These are phyloP conservation scores for Eupithecia tripunctaria DNA, from an alignment of 2,888 invertebrate genomes.

Conservation along the genomic window DNA sequence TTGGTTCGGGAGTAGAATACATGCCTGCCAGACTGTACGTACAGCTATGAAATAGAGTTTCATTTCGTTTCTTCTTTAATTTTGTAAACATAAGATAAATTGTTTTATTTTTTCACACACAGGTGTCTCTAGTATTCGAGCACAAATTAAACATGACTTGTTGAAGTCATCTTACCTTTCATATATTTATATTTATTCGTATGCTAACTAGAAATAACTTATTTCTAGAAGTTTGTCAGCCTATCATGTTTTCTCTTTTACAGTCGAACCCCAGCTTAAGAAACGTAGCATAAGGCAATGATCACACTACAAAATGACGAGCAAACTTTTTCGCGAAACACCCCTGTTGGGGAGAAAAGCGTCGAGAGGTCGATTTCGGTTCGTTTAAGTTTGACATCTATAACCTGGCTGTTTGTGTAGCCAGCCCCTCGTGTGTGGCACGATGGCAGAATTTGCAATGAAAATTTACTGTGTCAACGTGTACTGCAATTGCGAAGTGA, in stretches of 20 bases:
- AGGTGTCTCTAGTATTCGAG: not conserved
- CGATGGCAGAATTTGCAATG: slow-evolving; percentile 81
- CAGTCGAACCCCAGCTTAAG: slow-evolving; percentile 1
- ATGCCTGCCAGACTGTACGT: slow-evolving; percentile 32
- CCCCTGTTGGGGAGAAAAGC: slow-evolving; percentile 37
- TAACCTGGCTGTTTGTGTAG: slow-evolving; percentile 78
- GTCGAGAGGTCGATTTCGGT: slow-evolving; percentile 75
- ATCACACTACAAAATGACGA: slow-evolving; percentile 36
- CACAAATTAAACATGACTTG: not conserved
- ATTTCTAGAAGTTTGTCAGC: not conserved
- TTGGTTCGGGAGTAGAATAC: slow-evolving; percentile 54
- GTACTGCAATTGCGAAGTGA: slow-evolving; percentile 73
- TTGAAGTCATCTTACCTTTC: not conserved
- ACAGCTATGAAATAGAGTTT: slow-evolving; percentile 10
- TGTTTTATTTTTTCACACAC: not conserved
- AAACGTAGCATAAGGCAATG: slow-evolving; percentile 27
- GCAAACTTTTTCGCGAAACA: slow-evolving; percentile 46
- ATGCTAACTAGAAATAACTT: not conserved
- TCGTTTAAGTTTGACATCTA: slow-evolving; percentile 83
- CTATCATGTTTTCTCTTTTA: not conserved
- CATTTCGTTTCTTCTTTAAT: slow-evolving; percentile 6
- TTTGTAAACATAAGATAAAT: not conserved
- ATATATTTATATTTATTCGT: not conserved
- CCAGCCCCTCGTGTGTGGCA: slow-evolving; percentile 65
- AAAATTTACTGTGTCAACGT: slow-evolving; percentile 77